Percentiles rank a stretch among this genome's conserved stretches.
These are phyloP conservation scores for Lineus longissimus DNA, from an alignment of 1,140 invertebrate genomes.

Conservation along the genomic window DNA sequence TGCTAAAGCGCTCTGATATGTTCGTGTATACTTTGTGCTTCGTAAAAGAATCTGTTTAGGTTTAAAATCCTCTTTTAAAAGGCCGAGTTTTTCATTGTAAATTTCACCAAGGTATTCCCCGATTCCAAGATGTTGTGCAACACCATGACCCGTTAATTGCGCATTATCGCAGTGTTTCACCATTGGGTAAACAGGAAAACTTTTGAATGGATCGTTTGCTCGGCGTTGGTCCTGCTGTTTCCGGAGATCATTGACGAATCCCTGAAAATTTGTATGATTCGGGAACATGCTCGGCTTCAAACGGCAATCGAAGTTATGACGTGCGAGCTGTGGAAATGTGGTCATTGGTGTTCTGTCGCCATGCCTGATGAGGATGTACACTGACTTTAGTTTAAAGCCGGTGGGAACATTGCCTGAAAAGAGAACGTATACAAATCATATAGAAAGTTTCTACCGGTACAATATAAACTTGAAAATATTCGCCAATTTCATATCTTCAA, in stretches of 20 bases:
- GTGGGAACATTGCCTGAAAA: slow-evolving; percentile 53
- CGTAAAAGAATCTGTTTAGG: slow-evolving; percentile 67
- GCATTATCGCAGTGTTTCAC: slow-evolving; percentile 62
- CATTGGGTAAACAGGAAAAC: slow-evolving; percentile 71
- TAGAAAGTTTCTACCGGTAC: no score
- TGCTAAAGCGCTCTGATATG: slow-evolving; percentile 82
- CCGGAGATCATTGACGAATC: slow-evolving; percentile 24
- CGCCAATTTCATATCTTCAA: no score
- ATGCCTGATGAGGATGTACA: slow-evolving; percentile 77
- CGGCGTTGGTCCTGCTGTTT: slow-evolving; percentile 17
- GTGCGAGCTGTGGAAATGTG: slow-evolving; percentile 67
- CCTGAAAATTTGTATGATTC: slow-evolving; percentile 22
- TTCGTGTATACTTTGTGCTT: slow-evolving; percentile 79
- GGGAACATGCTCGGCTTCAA: slow-evolving; percentile 34
- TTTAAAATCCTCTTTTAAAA: slow-evolving; percentile 53
- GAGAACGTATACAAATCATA: no score
- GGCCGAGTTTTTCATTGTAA: slow-evolving; percentile 62
- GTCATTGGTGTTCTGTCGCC: slow-evolving; percentile 82
- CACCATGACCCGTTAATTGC: slow-evolving; percentile 68
- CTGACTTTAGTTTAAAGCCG: slow-evolving; percentile 70
- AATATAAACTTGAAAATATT: no score
- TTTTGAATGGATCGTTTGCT: slow-evolving; percentile 71
- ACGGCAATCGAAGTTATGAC: slow-evolving; percentile 69
- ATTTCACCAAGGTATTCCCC: slow-evolving; percentile 68
- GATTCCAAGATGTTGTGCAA: slow-evolving; percentile 71